Conservation (phyloP, 2,888 invertebrate genomes). For the Apantesis nais region DNA sequence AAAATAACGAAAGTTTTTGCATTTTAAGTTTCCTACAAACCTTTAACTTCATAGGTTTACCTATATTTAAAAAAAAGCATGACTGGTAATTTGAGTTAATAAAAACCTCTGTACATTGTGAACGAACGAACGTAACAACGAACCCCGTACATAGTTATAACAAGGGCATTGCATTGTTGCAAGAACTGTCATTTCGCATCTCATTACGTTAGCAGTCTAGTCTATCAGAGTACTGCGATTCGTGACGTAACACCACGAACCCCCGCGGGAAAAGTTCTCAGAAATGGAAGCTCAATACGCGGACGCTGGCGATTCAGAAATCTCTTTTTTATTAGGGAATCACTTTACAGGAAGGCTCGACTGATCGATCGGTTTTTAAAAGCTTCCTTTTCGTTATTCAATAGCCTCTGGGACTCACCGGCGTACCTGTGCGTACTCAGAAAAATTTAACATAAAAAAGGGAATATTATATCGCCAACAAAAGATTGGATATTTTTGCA, state of each 20-base stretch:
- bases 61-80: no score
- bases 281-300: conserved; percentile 30
- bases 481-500: neutral
- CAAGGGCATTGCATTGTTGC: conserved; percentile 25
- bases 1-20: no score
- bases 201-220: conserved; percentile 45
- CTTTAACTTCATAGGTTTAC: no score
- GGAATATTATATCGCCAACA: neutral
- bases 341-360: conserved; percentile 27
- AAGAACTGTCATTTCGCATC: conserved; percentile 45
- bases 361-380: conserved; percentile 41
- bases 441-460: conserved; percentile 12
- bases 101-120: neutral
- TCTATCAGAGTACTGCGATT: conserved; percentile 44
- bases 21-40: no score
- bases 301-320: conserved; percentile 28
- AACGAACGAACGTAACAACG: neutral
- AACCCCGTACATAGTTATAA: neutral
- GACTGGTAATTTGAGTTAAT: neutral
- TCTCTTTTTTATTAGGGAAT: conserved; percentile 30
- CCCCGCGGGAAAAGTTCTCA: conserved; percentile 33
- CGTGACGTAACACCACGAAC: conserved; percentile 48
- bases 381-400: conserved; percentile 34
- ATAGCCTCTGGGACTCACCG: conserved; percentile 26
- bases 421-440: conserved; percentile 8